Evolutionary conservation across 1,140 invertebrate genomes (phyloP).

Genomic region (Orius insidiosus): DNA sequence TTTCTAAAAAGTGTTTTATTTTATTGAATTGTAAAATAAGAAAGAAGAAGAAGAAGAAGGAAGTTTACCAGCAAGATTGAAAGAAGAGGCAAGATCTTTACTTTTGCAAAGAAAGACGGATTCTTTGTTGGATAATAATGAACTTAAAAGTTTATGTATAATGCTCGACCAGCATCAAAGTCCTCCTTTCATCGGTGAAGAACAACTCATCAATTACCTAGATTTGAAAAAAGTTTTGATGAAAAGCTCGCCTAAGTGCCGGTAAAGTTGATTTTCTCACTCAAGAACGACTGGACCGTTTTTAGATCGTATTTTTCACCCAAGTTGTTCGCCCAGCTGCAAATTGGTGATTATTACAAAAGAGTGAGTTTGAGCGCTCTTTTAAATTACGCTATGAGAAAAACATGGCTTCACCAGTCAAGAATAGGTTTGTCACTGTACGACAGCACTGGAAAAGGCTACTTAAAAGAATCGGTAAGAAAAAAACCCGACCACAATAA

Average conservation of each 20-base stretch:
- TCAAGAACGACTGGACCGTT: not conserved
- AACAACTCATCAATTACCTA: conserved; percentile 12
- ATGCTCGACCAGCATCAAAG: conserved; percentile 11
- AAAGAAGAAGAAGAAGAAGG: conserved; percentile 5
- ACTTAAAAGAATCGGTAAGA: conserved; percentile 62
- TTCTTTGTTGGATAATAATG: conserved; percentile 12
- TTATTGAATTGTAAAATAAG: not conserved
- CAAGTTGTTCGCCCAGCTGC: conserved; percentile 12
- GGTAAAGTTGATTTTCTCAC: not conserved
- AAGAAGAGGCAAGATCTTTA: conserved; percentile 13
- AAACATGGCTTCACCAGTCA: conserved; percentile 86
- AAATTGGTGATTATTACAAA: conserved; percentile 11
- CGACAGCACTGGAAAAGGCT: conserved; percentile 83
- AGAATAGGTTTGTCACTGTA: conserved; percentile 82
- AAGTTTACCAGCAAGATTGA: conserved; percentile 10
- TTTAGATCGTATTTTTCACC: conserved; percentile 12
- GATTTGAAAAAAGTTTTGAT: conserved; percentile 13
- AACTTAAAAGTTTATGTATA: conserved; percentile 13
- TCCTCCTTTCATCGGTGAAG: conserved; percentile 10
- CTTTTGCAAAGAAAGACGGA: conserved; percentile 11
- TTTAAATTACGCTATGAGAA: conserved; percentile 90
- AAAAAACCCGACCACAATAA: too few species aligned
- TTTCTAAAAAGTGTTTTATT: not conserved
- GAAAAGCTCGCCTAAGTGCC: conserved; percentile 11
- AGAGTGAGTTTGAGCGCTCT: conserved; percentile 38